phyloP scores from a whole-genome alignment of 92 coral and sea anemone species.

The Zoanthus sociatus region DNA sequence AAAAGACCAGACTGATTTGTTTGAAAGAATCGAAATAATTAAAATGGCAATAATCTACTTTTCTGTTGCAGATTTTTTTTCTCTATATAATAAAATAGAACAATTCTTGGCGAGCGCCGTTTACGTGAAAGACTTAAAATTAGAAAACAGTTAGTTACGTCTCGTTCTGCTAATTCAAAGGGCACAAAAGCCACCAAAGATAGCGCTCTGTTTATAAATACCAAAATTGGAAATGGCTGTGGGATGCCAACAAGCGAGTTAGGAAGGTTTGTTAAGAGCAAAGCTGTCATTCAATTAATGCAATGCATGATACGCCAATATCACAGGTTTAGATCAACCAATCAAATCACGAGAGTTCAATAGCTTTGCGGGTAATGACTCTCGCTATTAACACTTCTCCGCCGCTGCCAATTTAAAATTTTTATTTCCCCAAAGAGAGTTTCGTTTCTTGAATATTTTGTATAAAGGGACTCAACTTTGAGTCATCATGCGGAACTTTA shows the following conservation, averaged over 20 bases:
- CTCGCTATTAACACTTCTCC: conserved; percentile 48
- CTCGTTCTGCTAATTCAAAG: not conserved
- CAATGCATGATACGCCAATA: conserved; percentile 63
- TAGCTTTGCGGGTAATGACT: conserved; percentile 84
- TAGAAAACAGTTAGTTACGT: too few relatives aligned
- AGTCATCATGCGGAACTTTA: conserved; percentile 22
- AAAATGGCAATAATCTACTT: too few relatives aligned
- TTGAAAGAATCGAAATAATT: too few relatives aligned
- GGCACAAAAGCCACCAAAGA: not conserved
- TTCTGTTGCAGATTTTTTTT: too few relatives aligned
- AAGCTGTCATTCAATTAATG: conserved; percentile 37
- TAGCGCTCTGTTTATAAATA: not conserved
- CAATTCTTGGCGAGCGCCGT: too few relatives aligned
- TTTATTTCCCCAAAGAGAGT: conserved; percentile 61
- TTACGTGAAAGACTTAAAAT: too few relatives aligned
- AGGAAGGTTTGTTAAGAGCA: conserved; percentile 14
- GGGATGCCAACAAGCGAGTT: conserved; percentile 34
- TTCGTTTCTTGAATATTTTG: conserved; percentile 65
- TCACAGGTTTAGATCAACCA: conserved; percentile 58
- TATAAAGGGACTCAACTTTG: conserved; percentile 54
- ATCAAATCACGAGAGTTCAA: conserved; percentile 79
- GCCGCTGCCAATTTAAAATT: conserved; percentile 37
- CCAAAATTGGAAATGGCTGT: not conserved
- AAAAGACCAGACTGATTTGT: too few relatives aligned
- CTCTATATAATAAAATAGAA: too few relatives aligned